Percentiles rank a stretch among this genome's conserved stretches.
Conservation (phyloP, 23 tunicate species). For the Ciona savignyi region DNA sequence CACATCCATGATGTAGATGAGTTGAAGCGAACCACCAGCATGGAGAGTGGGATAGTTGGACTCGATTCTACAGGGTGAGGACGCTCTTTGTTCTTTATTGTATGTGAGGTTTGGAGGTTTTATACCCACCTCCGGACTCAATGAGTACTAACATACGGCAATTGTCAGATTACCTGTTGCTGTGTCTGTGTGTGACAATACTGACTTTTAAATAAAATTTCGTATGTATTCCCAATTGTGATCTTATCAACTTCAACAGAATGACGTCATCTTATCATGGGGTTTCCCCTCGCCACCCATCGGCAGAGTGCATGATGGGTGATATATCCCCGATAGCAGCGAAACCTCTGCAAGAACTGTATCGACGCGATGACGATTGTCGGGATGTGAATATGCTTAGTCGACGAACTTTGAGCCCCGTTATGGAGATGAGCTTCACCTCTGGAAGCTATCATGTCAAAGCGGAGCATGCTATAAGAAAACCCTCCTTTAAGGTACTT, state of each 20-base stretch:
- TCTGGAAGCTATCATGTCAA: not conserved
- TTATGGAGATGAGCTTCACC: constrained; percentile 10
- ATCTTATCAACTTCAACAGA: not conserved
- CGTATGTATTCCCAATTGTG: too few relatives aligned
- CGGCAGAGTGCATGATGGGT: constrained; percentile 10
- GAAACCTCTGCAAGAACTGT: not conserved
- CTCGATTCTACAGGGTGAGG: constrained; percentile 56
- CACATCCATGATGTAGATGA: not conserved
- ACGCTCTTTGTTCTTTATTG: too few relatives aligned
- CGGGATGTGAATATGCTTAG: not conserved
- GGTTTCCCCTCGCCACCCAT: not conserved
- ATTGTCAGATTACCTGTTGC: too few relatives aligned
- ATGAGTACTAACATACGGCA: too few relatives aligned
- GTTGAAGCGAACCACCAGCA: constrained; percentile 22
- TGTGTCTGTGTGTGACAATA: too few relatives aligned
- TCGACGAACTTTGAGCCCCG: constrained; percentile 19
- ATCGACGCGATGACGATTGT: not conserved
- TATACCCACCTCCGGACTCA: too few relatives aligned
- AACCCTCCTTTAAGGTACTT: not conserved
- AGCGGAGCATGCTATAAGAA: not conserved
- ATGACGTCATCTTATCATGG: not conserved
- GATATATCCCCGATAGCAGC: constrained; percentile 21
- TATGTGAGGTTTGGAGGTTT: too few relatives aligned
- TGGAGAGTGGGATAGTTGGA: constrained; percentile 75
- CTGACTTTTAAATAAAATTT: too few relatives aligned